Percentiles rank a stretch among this genome's conserved stretches.
Conservation (phyloP, 2,888 invertebrate species). For the Ptilodon capucinus region DNA sequence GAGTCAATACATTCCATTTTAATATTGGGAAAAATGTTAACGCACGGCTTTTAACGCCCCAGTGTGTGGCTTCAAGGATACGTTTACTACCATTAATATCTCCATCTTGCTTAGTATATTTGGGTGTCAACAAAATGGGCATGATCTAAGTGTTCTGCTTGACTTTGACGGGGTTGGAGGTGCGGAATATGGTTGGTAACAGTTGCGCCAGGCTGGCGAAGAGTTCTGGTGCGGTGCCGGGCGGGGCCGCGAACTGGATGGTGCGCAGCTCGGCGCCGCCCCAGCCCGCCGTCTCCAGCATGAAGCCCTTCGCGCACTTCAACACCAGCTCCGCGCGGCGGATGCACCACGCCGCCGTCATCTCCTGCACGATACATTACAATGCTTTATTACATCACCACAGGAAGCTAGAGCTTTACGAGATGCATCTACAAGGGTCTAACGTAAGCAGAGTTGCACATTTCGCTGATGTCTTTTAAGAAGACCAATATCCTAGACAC, state of each 20-base stretch:
- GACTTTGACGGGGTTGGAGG: conserved; percentile 95
- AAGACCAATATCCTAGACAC: too few species aligned
- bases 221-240: conserved; percentile 84
- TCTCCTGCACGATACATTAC: conserved; percentile 84
- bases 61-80: too few species aligned
- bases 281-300: conserved; percentile 98
- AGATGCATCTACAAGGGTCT: too few species aligned
- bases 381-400: too few species aligned
- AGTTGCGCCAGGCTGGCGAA: conserved; percentile 92
- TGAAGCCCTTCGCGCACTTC: conserved; percentile 99
- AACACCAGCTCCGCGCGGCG: conserved; percentile 98
- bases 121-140: not conserved
- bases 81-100: too few species aligned
- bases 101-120: too few species aligned
- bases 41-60: too few species aligned
- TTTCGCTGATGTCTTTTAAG: too few species aligned
- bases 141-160: conserved; percentile 51
- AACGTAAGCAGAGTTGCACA: too few species aligned
- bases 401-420: too few species aligned
- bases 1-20: too few species aligned
- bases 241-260: conserved; percentile 70
- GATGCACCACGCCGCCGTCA: conserved; percentile 98
- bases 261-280: conserved; percentile 95
- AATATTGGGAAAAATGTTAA: too few species aligned
- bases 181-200: conserved; percentile 95